Percentiles rank a stretch among this genome's conserved stretches.
phyloP scores from a whole-genome alignment of 2,113 vertebrate genomes.

The Lampris incognitus region DNA sequence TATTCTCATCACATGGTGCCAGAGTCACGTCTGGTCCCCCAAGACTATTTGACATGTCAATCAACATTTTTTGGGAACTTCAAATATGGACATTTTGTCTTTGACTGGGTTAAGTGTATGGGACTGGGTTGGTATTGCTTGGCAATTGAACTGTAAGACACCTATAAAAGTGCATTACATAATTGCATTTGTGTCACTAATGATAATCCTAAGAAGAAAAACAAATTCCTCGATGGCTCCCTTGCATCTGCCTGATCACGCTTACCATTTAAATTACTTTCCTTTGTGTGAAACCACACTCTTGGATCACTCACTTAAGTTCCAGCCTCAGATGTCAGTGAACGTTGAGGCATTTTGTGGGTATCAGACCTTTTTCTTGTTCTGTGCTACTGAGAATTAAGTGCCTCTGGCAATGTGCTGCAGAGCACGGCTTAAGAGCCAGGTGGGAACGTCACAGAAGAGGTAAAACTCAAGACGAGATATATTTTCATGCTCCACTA shows the following conservation, averaged over 20 bases:
- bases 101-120: no score
- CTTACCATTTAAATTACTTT: background rate
- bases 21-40: no score
- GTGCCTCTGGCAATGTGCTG: slow-evolving; percentile 21
- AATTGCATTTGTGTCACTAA: background rate
- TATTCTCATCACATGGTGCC: no score
- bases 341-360: slow-evolving; percentile 4
- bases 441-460: slow-evolving; percentile 29
- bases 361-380: slow-evolving; percentile 6
- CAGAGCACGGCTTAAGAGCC: slow-evolving; percentile 20
- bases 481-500: slow-evolving; percentile 30
- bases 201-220: background rate
- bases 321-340: background rate
- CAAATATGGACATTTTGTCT: no score
- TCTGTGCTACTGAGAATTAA: slow-evolving; percentile 30
- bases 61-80: no score
- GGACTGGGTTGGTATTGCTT: no score
- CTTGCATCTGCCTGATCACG: background rate
- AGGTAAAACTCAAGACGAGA: slow-evolving; percentile 40
- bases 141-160: no score
- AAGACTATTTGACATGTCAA: no score
- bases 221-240: background rate
- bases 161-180: no score
- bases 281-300: background rate
- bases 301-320: background rate